Conservation (phyloP, 35 echinoderm and acorn worm species). For the Nesometra sesokonis region DNA sequence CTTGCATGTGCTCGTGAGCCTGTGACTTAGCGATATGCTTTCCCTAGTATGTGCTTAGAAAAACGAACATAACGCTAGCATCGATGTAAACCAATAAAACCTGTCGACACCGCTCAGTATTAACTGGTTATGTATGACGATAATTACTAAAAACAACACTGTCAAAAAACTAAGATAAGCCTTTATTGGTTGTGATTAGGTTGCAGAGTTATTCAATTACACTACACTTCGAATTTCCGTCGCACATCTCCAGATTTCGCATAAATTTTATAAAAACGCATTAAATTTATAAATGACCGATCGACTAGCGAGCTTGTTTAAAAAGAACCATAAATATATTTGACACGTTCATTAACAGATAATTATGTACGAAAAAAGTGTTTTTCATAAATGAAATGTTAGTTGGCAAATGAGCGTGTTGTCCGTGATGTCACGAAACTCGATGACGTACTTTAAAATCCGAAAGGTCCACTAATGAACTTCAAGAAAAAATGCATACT, state of each 20-base stretch:
- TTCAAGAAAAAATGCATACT: no score
- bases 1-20: background rate
- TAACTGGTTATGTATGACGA: background rate
- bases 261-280: background rate
- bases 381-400: background rate
- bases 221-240: background rate
- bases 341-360: background rate
- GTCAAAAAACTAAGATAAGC: background rate
- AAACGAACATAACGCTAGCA: background rate
- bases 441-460: no score
- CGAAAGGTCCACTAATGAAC: no score
- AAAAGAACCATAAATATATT: background rate
- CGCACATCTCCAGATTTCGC: background rate
- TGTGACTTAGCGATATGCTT: background rate
- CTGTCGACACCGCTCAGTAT: background rate
- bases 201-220: background rate
- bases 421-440: no score
- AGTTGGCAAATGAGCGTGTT: background rate
- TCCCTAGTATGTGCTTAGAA: background rate
- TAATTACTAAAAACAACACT: constrained; percentile 1
- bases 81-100: background rate
- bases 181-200: background rate
- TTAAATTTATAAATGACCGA: background rate
- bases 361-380: background rate
- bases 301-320: background rate